phyloP scores from a whole-genome alignment of 2,113 vertebrate species.

The Hippocampus comes region DNA sequence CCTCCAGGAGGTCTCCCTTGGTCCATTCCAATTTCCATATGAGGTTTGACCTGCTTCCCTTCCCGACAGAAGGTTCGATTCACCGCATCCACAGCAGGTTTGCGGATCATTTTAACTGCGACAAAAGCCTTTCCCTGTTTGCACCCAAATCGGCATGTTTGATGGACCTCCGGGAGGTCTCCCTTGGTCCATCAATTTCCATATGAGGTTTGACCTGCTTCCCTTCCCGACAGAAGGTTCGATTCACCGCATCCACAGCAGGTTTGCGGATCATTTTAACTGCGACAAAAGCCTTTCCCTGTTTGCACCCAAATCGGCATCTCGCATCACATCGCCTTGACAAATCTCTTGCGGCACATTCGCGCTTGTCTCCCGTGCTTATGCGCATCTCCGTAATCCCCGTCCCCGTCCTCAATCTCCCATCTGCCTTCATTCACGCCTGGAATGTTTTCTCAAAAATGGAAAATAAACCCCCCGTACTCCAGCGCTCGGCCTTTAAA shows the following conservation, averaged over 20 bases:
- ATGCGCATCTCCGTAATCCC: constrained; percentile 9
- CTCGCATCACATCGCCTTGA: constrained; percentile 23
- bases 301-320: constrained; percentile 47
- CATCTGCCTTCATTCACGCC: constrained; percentile 43
- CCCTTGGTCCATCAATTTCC: constrained; percentile 39
- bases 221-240: constrained; percentile 21
- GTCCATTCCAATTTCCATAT: constrained; percentile 50
- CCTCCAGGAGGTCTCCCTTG: constrained; percentile 52
- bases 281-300: constrained; percentile 23
- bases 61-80: constrained; percentile 13
- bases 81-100: no score
- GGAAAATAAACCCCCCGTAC: constrained; percentile 55
- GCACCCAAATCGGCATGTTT: constrained; percentile 17
- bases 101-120: no score
- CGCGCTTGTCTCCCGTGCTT: constrained; percentile 21
- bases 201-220: constrained; percentile 34
- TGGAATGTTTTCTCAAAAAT: constrained; percentile 65
- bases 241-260: not conserved
- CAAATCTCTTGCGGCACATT: constrained; percentile 44
- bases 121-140: constrained; percentile 47
- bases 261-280: no score
- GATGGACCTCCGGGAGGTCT: constrained; percentile 49
- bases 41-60: constrained; percentile 40
- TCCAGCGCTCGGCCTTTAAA: constrained; percentile 34
- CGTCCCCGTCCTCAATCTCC: constrained; percentile 24